Percentiles rank a stretch among this genome's conserved stretches.
Conservation (phyloP, 2,888 invertebrate species). For the Mythimna loreyi region DNA sequence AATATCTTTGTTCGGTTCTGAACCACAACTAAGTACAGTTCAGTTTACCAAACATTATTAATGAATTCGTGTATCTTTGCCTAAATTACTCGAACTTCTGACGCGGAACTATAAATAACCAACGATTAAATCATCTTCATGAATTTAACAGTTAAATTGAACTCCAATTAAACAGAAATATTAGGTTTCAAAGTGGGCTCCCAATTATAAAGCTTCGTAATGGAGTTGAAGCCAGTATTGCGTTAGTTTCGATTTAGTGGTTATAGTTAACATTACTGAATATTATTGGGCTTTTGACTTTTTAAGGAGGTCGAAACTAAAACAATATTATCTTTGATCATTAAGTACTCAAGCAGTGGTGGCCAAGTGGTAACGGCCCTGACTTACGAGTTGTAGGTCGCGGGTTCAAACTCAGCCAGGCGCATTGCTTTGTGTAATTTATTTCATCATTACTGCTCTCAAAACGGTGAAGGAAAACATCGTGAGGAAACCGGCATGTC, state of each 20-base stretch:
- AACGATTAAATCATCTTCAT: constrained; percentile 38
- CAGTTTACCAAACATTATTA: constrained; percentile 1
- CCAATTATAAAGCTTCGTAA: constrained; percentile 42
- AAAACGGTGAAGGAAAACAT: too few relatives aligned
- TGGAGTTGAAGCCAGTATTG: constrained; percentile 6
- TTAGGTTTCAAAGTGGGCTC: constrained; percentile 48
- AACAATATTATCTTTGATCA: too few relatives aligned
- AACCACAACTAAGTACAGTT: background rate
- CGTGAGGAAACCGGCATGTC: too few relatives aligned
- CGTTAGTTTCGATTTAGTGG: background rate
- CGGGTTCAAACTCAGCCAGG: too few relatives aligned
- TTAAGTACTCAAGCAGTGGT: too few relatives aligned
- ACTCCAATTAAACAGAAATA: constrained; percentile 56
- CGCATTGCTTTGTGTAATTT: too few relatives aligned
- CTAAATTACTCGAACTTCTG: constrained; percentile 20
- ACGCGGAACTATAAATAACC: constrained; percentile 41
- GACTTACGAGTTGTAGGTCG: too few relatives aligned
- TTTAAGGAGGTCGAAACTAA: too few relatives aligned
- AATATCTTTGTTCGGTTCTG: background rate
- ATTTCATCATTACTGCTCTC: too few relatives aligned
- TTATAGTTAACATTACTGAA: background rate
- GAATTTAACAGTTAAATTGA: constrained; percentile 47
- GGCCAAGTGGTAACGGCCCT: too few relatives aligned
- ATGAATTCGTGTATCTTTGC: constrained; percentile 23
- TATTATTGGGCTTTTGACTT: background rate